Evolutionary conservation across 2,113 vertebrate species (phyloP).

Genomic region (Crotalus horridus): DNA sequence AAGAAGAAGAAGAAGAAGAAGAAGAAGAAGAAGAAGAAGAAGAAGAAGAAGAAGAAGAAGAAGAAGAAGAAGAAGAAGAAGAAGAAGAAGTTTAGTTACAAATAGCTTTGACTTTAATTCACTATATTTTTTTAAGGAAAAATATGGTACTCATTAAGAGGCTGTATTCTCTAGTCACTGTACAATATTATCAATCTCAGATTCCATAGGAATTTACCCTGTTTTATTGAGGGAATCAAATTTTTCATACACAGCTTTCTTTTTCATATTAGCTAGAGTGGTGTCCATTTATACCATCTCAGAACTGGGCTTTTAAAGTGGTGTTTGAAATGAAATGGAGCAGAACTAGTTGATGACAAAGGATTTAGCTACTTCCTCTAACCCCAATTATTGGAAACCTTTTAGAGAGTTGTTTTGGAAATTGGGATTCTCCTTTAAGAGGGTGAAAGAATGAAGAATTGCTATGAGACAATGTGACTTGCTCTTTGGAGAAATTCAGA

Average conservation of each 20-base stretch:
- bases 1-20: too few relatives aligned
- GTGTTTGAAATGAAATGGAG: slow-evolving; percentile 2
- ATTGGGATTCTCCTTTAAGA: background rate
- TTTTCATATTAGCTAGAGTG: background rate
- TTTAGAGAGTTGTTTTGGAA: slow-evolving; percentile 9
- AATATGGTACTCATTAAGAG: background rate
- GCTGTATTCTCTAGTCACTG: background rate
- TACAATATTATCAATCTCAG: background rate
- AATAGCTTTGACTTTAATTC: background rate
- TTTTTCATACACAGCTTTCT: background rate
- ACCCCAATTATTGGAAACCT: slow-evolving; percentile 8
- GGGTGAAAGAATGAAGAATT: fast-evolving
- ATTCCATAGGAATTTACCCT: background rate
- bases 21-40: too few relatives aligned
- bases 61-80: too few relatives aligned
- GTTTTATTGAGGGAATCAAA: background rate
- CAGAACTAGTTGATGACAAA: background rate
- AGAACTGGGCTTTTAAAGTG: background rate
- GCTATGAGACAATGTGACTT: background rate
- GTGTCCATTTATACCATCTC: background rate
- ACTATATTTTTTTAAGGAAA: background rate
- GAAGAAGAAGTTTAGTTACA: background rate
- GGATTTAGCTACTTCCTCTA: slow-evolving; percentile 3
- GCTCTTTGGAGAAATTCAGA: slow-evolving; percentile 6
- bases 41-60: too few relatives aligned